These are phyloP conservation scores for Hippopotamyrus pictus DNA, from an alignment of 2,797 vertebrate genomes.

Conservation along the genomic window DNA sequence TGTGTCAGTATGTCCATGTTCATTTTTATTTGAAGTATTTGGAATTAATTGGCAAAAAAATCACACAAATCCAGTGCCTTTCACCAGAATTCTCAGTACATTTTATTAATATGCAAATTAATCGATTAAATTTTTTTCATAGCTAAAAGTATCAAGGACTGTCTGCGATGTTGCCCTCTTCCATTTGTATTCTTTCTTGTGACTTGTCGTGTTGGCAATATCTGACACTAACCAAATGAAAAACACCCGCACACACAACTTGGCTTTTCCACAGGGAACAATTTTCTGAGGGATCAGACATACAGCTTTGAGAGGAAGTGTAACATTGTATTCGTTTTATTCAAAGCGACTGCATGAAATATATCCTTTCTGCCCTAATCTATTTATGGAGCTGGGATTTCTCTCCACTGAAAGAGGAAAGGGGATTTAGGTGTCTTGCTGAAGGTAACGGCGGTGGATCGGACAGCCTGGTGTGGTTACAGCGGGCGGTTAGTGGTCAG, in stretches of 20 bases:
- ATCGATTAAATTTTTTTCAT: background rate
- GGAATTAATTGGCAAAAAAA: background rate
- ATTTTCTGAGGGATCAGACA: background rate
- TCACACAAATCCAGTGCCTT: background rate
- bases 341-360: background rate
- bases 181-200: background rate
- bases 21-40: background rate
- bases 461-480: background rate
- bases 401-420: background rate
- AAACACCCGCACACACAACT: background rate
- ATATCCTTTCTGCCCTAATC: background rate
- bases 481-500: background rate
- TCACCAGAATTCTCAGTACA: background rate
- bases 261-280: background rate
- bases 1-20: background rate
- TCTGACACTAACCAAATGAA: background rate
- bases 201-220: background rate
- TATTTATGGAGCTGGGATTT: conserved; percentile 6
- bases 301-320: background rate
- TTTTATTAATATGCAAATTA: background rate
- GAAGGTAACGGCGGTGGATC: background rate
- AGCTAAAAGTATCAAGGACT: background rate
- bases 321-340: background rate
- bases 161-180: background rate
- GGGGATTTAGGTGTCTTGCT: background rate